These are phyloP conservation scores for Plectropomus leopardus DNA, from an alignment of 2,113 vertebrate genomes.

Conservation along the genomic window DNA sequence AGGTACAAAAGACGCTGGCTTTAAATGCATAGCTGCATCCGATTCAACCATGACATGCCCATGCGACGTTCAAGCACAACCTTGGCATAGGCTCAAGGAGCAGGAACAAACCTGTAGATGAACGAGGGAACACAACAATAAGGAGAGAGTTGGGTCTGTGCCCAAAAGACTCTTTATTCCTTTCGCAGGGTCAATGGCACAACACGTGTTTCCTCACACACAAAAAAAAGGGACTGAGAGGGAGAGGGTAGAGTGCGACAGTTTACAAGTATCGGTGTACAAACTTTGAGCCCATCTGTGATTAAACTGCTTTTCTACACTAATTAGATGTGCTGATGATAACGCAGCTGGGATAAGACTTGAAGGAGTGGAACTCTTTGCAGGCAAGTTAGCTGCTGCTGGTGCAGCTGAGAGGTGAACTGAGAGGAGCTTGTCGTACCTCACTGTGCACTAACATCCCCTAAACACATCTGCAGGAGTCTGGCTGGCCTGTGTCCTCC, in stretches of 20 bases:
- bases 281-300: slow-evolving; percentile 58
- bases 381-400: slow-evolving; percentile 19
- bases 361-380: slow-evolving; percentile 6
- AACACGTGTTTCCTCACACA: slow-evolving; percentile 19
- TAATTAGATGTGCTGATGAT: slow-evolving; percentile 58
- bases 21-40: slow-evolving; percentile 33
- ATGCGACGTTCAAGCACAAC: slow-evolving; percentile 12
- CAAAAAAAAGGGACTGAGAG: background rate
- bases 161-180: slow-evolving; percentile 57
- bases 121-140: background rate
- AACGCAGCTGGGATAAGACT: slow-evolving; percentile 54
- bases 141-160: slow-evolving; percentile 50
- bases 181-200: slow-evolving; percentile 55
- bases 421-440: slow-evolving; percentile 5
- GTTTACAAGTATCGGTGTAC: slow-evolving; percentile 28
- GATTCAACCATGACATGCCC: slow-evolving; percentile 35
- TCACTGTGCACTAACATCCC: background rate
- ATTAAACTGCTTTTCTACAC: slow-evolving; percentile 60
- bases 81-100: slow-evolving; percentile 47
- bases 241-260: background rate
- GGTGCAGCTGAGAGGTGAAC: slow-evolving; percentile 36
- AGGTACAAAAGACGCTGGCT: slow-evolving; percentile 40
- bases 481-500: slow-evolving; percentile 19
- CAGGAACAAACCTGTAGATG: slow-evolving; percentile 45
- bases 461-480: slow-evolving; percentile 18